These are phyloP conservation scores for Callaeas wilsoni DNA, from an alignment of 2,113 vertebrate species.

Conservation along the genomic window DNA sequence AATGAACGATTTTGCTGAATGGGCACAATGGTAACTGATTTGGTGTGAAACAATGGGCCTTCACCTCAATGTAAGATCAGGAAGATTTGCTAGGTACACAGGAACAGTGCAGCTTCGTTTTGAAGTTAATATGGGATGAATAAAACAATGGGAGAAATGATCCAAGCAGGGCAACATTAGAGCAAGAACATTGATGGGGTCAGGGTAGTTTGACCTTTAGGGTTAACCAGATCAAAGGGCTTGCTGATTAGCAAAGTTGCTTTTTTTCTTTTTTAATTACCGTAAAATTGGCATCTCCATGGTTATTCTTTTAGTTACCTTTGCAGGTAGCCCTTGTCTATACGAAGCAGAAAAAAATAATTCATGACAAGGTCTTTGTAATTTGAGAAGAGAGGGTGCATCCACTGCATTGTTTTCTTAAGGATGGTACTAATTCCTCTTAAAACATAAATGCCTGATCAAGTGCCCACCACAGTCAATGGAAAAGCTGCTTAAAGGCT, in stretches of 20 bases:
- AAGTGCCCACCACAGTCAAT: not conserved
- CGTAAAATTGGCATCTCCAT: conserved; percentile 65
- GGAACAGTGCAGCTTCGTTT: conserved; percentile 67
- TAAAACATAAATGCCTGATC: not conserved
- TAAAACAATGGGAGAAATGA: conserved; percentile 75
- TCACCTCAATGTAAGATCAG: conserved; percentile 69
- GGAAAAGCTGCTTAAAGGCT: not conserved
- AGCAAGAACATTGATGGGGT: conserved; percentile 69
- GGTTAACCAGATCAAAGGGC: conserved; percentile 81
- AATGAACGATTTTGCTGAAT: conserved; percentile 73
- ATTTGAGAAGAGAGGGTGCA: not conserved
- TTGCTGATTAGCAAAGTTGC: conserved; percentile 61
- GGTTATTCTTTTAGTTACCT: conserved; percentile 36
- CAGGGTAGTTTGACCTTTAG: conserved; percentile 74
- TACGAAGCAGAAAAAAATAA: conserved; percentile 18
- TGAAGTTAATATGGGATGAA: conserved; percentile 76
- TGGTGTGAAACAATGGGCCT: conserved; percentile 68
- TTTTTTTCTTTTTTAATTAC: conserved; percentile 68
- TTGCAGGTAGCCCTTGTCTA: conserved; percentile 47
- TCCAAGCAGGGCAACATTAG: conserved; percentile 62
- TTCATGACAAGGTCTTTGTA: conserved; percentile 31
- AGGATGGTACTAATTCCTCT: not conserved
- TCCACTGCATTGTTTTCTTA: not conserved
- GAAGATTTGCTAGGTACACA: conserved; percentile 74
- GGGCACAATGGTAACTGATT: conserved; percentile 63